Evolutionary conservation across 2,113 vertebrate genomes (phyloP), one percentile per base, ranked within the genome.

Genomic region (Leptobrachium leishanense): DNA sequence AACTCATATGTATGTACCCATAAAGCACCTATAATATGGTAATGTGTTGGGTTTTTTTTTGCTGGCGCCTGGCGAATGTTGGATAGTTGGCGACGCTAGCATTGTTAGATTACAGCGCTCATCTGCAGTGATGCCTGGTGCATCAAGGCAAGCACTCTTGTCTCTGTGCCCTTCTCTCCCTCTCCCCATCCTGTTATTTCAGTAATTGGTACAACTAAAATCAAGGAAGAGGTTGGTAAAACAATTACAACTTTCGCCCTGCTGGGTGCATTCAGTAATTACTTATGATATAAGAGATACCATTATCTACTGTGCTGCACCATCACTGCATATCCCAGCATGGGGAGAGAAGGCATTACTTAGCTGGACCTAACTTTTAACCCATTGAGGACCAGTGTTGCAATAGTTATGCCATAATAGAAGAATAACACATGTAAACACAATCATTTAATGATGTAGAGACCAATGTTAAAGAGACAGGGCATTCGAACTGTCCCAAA

Each of bases 151-250:
- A 62, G 20, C 62, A 64, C n/a, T 64, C 62, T 42, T 77, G 13
- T 59, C 55, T 59, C 46, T 50, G 46, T 50, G 46, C 8, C 8
- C 46, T 50, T 50, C 46, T 50, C 46, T 50, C 46, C 46, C 46
- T 76, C 72, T 76, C 81, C 68, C 72, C 78, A 40, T 83, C 68
- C 87, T 75, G 77, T 85, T 89, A 85, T 80, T 87, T 84, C 73
- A 63, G 68, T 76, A 88, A 88, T 69, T 84, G 62, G 81, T 82
- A 86, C 85, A 90, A 77, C 85, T 81, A 76, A 85, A 84, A 79
- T 50, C 77, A 20, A 68, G 74, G 76, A 83, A 63, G 75, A 81
- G 59, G 62, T 67, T 81, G 55, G 59, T 80, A 81, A 82, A 74
- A 20, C 53, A 76, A 20, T 64, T 64, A 64, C 15, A 64, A 39